Evolutionary conservation across 2,113 vertebrate genomes (phyloP).

Genomic region (Aythya baeri): DNA sequence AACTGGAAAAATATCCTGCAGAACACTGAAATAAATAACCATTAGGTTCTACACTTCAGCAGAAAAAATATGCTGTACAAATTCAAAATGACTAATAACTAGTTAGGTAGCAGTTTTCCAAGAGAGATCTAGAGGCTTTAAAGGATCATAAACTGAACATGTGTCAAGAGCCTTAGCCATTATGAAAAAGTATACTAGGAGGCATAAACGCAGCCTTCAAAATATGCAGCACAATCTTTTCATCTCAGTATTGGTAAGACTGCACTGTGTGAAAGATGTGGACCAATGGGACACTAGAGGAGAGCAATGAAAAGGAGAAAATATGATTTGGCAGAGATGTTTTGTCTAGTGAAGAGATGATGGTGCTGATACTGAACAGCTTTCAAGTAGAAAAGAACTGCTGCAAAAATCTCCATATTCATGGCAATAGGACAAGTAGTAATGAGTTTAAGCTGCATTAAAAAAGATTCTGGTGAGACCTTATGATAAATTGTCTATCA

Average conservation of each 20-base stretch:
- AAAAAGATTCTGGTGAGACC: neutral
- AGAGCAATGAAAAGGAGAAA: neutral
- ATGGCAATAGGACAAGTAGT: neutral
- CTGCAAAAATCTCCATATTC: neutral
- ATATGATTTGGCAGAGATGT: neutral
- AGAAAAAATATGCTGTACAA: neutral
- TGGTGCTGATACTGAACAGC: neutral
- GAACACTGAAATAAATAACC: neutral
- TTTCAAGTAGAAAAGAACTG: neutral
- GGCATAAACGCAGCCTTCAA: neutral
- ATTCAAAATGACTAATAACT: neutral
- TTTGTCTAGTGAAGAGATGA: neutral
- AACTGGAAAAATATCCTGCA: neutral
- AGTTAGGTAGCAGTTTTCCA: neutral
- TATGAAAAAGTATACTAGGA: neutral
- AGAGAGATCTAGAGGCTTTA: neutral
- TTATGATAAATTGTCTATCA: neutral
- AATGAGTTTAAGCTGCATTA: neutral
- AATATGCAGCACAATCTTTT: neutral
- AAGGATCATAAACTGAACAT: neutral
- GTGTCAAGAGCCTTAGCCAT: neutral
- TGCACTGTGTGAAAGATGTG: neutral
- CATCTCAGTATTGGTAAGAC: neutral
- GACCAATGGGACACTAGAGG: neutral
- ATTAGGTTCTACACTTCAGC: neutral